Evolutionary conservation across 2,888 invertebrate species (phyloP).

Genomic region (Autographa gamma): DNA sequence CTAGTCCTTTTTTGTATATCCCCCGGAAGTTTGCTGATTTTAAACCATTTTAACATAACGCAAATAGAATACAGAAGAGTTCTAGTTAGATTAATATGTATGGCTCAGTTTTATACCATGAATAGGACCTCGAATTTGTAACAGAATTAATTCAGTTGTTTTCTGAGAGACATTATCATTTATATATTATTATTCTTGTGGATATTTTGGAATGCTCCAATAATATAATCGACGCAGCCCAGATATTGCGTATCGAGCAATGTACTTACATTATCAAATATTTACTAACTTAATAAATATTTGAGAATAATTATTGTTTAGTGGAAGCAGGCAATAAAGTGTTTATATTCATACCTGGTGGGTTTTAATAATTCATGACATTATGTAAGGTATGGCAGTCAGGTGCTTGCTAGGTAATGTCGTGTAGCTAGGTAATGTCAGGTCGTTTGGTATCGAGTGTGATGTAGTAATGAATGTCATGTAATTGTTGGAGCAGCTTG

Average conservation of each 20-base stretch:
- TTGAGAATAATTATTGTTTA: constrained; percentile 13
- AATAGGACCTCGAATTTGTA: constrained; percentile 32
- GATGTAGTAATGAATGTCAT: constrained; percentile 72
- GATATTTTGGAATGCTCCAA: constrained; percentile 59
- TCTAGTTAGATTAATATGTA: constrained; percentile 9
- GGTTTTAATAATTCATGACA: constrained; percentile 44
- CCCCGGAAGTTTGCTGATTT: constrained; percentile 65
- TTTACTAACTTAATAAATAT: not conserved
- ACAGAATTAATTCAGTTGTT: constrained; percentile 43
- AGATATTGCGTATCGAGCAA: constrained; percentile 59
- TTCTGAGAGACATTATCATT: constrained; percentile 59
- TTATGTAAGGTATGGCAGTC: constrained; percentile 65
- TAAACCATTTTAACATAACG: constrained; percentile 40
- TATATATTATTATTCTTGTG: constrained; percentile 59
- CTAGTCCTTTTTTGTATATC: constrained; percentile 70
- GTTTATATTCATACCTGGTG: constrained; percentile 11
- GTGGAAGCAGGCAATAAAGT: constrained; percentile 12
- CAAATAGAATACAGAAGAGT: not conserved
- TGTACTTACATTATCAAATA: constrained; percentile 32
- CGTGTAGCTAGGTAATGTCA: constrained; percentile 67
- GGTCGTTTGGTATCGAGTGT: constrained; percentile 68
- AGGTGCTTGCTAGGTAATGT: constrained; percentile 66
- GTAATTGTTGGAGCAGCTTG: constrained; percentile 83
- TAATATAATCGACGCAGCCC: constrained; percentile 44
- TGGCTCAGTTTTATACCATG: constrained; percentile 6